Evolutionary conservation across 2,113 vertebrate species (phyloP), one percentile per base, ranked within the genome.

Genomic region (Pachycephala philippinensis): DNA sequence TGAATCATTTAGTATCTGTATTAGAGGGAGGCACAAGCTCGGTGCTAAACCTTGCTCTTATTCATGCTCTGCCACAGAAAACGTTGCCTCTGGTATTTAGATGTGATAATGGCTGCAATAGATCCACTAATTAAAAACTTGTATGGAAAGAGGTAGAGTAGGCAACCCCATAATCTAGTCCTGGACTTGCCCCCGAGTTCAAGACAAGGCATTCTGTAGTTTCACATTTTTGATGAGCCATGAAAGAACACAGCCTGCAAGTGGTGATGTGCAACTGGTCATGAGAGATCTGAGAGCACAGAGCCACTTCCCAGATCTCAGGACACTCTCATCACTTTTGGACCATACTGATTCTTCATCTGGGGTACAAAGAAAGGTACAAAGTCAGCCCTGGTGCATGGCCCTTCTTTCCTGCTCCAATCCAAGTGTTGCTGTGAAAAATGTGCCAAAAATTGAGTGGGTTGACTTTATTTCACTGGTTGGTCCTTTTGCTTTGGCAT

Each of bases 261-360:
- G 2, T 0, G 10, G 52, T 1, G 8, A 30, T 9, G 17, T 8
- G 18, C 15, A 31, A 2, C 15, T 11, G 7, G 10, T 22, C 52
- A 44, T 5, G 2, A 37, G 40, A 65, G 20, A 11, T 15, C 40
- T 44, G 77, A 33, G 63, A 18, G 16, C 18, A 26, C 28, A 65
- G 19, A 75, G 16, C 18, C 22, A 2, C 37, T 10, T 15, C 40
- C 7, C 1, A 0, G 19, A 3, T 17, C 85, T 35, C 42, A 64
- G 70, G 44, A 54, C 23, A 15, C 10, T 45, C 13, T 61, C 39
- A 40, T 28, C 42, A 8, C 31, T 37, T 28, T 7, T 33, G 40
- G 65, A 64, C 31, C 44, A 8, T 2, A 3, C 10, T 56, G n/a
- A 16, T 10, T 47, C 6, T 18, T 40, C 19, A 17, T 15, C 13